phyloP scores from a whole-genome alignment of 1,140 invertebrate genomes.

The Leptoteleia sp. region DNA sequence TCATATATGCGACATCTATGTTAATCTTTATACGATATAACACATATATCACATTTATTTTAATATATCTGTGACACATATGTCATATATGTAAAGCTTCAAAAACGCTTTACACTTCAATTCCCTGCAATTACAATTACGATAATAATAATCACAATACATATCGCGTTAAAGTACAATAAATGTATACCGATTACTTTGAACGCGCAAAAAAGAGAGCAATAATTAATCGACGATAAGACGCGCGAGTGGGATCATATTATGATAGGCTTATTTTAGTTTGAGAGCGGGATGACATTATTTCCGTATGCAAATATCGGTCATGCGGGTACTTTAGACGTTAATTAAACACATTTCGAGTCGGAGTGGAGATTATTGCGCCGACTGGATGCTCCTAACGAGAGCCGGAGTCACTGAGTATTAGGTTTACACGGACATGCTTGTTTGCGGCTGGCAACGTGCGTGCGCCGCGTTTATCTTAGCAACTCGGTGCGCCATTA shows the following conservation, averaged over 20 bases:
- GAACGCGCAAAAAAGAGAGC: no score
- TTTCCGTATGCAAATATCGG: conserved; percentile 46
- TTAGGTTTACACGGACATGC: conserved; percentile 36
- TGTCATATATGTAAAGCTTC: no score
- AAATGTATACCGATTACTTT: no score
- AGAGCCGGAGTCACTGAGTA: conserved; percentile 32
- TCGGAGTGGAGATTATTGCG: conserved; percentile 41
- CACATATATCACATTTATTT: no score
- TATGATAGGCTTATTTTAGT: conserved; percentile 25
- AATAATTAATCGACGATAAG: neutral
- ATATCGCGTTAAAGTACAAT: no score
- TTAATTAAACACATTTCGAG: conserved; percentile 53
- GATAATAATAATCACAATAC: no score
- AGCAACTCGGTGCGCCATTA: conserved; percentile 34
- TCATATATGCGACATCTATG: no score
- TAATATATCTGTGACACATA: no score
- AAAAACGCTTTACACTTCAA: no score
- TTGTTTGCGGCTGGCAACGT: conserved; percentile 50
- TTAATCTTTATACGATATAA: no score
- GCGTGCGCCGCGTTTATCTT: conserved; percentile 56
- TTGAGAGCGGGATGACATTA: conserved; percentile 24
- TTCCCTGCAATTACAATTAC: no score
- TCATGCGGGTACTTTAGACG: conserved; percentile 38
- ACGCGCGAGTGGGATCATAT: neutral
- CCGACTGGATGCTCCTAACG: conserved; percentile 41